Percentiles rank a stretch among this genome's conserved stretches.
phyloP scores from a whole-genome alignment of 2,113 vertebrate species.

The Microtus pennsylvanicus region DNA sequence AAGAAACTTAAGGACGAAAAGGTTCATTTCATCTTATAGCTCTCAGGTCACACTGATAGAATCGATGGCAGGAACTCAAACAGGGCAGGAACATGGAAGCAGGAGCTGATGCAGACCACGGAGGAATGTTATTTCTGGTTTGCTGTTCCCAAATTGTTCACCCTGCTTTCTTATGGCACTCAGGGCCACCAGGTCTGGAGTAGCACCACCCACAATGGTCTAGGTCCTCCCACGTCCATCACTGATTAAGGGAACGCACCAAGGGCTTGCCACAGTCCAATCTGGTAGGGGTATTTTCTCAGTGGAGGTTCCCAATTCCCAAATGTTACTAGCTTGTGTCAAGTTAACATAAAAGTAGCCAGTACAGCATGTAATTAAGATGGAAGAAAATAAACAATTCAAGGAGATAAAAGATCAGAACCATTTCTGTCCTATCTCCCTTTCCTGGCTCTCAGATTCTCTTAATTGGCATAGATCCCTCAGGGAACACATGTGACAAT shows the following conservation, averaged over 20 bases:
- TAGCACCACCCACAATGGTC: neutral
- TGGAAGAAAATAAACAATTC: slow-evolving; percentile 40
- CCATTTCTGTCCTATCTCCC: neutral
- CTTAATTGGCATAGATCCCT: slow-evolving; percentile 85
- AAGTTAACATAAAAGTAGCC: neutral
- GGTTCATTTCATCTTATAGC: neutral
- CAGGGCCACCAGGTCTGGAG: neutral
- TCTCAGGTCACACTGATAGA: neutral
- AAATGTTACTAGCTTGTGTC: neutral
- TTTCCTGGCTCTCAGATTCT: slow-evolving; percentile 50
- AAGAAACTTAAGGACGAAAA: neutral
- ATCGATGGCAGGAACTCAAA: neutral
- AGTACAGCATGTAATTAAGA: neutral
- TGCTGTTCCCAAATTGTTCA: neutral
- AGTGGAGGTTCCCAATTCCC: neutral
- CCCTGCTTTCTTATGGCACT: neutral
- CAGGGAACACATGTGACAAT: slow-evolving; percentile 83
- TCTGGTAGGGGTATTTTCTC: neutral
- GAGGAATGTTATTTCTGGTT: neutral
- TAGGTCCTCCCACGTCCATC: neutral
- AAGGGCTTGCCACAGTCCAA: too few species aligned
- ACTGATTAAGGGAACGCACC: neutral
- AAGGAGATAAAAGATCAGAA: neutral
- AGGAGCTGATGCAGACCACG: neutral
- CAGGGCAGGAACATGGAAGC: neutral